phyloP scores from a whole-genome alignment of 1,140 invertebrate species.

The Belonocnema kinseyi region DNA sequence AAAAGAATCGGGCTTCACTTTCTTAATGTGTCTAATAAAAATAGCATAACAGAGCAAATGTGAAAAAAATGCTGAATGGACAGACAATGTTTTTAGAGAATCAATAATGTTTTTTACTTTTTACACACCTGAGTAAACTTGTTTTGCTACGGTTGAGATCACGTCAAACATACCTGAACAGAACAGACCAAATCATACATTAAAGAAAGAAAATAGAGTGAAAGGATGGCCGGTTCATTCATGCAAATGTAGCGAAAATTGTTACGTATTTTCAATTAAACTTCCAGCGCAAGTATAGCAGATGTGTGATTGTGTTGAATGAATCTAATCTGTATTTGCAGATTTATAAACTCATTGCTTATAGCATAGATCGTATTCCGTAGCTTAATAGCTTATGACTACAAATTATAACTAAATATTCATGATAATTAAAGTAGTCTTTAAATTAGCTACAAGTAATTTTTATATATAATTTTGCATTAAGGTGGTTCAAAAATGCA shows the following conservation, averaged over 20 bases:
- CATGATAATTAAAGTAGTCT: no score
- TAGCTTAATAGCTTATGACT: no score
- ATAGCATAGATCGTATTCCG: no score
- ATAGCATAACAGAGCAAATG: conserved; percentile 28
- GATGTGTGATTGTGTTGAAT: no score
- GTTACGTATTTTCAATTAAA: no score
- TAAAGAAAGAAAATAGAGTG: conserved; percentile 39
- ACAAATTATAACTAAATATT: no score
- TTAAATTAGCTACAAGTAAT: no score
- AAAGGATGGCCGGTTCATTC: conserved; percentile 16
- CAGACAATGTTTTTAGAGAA: conserved; percentile 53
- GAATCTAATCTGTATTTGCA: no score
- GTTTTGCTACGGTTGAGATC: conserved; percentile 77
- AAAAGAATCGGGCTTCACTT: background rate
- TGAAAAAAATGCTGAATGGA: conserved; percentile 70
- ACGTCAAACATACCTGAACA: conserved; percentile 78
- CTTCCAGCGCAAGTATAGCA: no score
- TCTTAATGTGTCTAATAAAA: background rate
- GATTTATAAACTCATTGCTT: no score
- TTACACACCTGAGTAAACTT: conserved; percentile 81
- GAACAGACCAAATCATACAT: conserved; percentile 76
- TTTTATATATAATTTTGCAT: no score
- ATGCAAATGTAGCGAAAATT: background rate
- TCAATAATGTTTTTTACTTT: conserved; percentile 45
- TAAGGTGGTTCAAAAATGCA: no score